Evolutionary conservation across 2,797 vertebrate species (phyloP), one percentile per base, ranked within the genome.

Genomic region (Odontamblyopus lacepedii): DNA sequence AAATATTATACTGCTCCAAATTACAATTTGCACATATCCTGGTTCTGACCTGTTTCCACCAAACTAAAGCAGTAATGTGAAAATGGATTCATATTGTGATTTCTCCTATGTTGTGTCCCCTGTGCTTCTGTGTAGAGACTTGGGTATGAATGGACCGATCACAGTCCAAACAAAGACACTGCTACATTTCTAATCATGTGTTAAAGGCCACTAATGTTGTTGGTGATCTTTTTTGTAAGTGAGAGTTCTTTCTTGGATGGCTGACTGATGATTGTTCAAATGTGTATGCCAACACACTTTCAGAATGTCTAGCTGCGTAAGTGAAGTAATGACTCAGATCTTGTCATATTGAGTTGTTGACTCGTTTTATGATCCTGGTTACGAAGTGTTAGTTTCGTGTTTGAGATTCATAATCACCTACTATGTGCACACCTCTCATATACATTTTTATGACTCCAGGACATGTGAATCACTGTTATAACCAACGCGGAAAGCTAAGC

Each of bases 361-460:
- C 19, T 41, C 61, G 59, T 60, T 76, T 65, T 66, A 11, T 71
- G 74, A 79, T 56, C 81, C 74, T 76, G 23, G 66, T 74, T 38
- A 57, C 29, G 69, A 68, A 56, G 72, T 63, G 26, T 32, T 16
- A 11, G 19, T 50, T 79, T 73, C 12, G 61, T 78, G 67, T 51
- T 62, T 70, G 57, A 85, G 79, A 85, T 55, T 86, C 75, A 83
- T 41, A 72, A 67, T 73, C 66, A 71, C 78, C 69, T 71, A 44
- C 79, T 74, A 67, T 77, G 51, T 70, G 80, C 77, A 35, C 59
- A 63, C 57, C 48, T 74, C 62, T 64, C 61, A 75, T 76, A 30
- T 76, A 26, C 69, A 76, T 57, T 63, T 64, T 44, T 83, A 66
- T 70, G 62, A 53, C 56, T 53, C 56, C n/a, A 32, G 67, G 57